Percentiles rank a stretch among this genome's conserved stretches.
Evolutionary conservation across 2,797 vertebrate species (phyloP).

Genomic region (Neosilurus mollespiculum): DNA sequence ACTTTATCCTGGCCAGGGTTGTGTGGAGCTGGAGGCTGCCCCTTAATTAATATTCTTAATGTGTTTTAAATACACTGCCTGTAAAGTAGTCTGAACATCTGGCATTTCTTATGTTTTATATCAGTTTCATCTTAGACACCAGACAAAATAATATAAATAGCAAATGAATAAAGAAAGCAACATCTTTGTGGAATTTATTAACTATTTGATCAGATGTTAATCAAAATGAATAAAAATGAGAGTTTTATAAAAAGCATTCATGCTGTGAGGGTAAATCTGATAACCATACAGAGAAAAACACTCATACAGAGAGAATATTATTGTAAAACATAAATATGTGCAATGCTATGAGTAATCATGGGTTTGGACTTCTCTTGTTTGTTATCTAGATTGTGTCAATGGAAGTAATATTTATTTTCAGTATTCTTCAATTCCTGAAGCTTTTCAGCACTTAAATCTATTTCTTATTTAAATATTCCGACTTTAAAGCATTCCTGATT

Average conservation of each 20-base stretch:
- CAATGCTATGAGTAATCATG: neutral
- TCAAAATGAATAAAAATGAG: neutral
- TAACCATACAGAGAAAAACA: neutral
- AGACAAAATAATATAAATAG: neutral
- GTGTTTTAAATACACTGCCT: neutral
- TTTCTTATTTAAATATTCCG: neutral
- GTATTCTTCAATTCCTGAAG: neutral
- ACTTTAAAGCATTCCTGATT: neutral
- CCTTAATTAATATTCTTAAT: neutral
- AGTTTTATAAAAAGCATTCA: neutral
- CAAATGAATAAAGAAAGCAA: neutral
- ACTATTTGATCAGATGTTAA: neutral
- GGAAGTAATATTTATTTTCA: neutral
- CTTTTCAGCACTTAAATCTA: neutral
- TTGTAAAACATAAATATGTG: neutral
- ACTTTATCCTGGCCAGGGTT: constrained; percentile 14
- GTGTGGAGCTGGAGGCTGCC: neutral
- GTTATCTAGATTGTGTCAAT: neutral
- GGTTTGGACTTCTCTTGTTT: neutral
- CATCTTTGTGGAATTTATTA: neutral
- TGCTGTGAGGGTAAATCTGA: neutral
- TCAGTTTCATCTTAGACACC: neutral
- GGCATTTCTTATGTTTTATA: neutral
- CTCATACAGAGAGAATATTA: neutral
- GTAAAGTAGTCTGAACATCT: neutral